These are phyloP conservation scores for Hypothenemus hampei DNA, from an alignment of 1,140 invertebrate genomes.

Conservation along the genomic window DNA sequence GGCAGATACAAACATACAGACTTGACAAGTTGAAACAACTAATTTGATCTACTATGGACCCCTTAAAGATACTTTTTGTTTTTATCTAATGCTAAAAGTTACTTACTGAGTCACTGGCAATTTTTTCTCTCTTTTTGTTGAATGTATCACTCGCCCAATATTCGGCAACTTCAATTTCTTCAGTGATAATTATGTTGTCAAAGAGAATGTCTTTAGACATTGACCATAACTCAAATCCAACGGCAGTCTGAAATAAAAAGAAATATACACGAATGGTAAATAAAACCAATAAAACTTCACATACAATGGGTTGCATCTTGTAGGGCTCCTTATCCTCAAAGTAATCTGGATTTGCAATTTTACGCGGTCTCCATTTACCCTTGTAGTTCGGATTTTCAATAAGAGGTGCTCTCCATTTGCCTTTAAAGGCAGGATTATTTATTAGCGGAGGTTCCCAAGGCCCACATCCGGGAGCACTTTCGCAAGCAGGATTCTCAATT, in stretches of 20 bases:
- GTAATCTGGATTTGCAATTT: slow-evolving; percentile 86
- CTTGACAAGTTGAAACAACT: no score
- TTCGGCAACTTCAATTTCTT: slow-evolving; percentile 72
- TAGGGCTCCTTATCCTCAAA: slow-evolving; percentile 91
- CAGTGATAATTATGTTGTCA: slow-evolving; percentile 93
- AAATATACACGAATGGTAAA: slow-evolving; percentile 2
- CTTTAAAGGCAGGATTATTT: slow-evolving; percentile 88
- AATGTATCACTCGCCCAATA: slow-evolving; percentile 82
- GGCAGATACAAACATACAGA: neutral
- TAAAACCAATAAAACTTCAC: slow-evolving; percentile 43
- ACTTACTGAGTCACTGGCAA: slow-evolving; percentile 74
- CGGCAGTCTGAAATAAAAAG: slow-evolving; percentile 60
- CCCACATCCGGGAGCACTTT: slow-evolving; percentile 81
- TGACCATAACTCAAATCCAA: slow-evolving; percentile 97
- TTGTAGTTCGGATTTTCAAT: slow-evolving; percentile 93
- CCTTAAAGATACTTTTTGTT: no score
- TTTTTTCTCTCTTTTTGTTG: slow-evolving; percentile 74
- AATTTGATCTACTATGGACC: no score
- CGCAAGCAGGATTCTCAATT: slow-evolving; percentile 74
- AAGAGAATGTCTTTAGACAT: slow-evolving; percentile 93
- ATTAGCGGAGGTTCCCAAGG: slow-evolving; percentile 81
- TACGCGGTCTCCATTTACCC: slow-evolving; percentile 87
- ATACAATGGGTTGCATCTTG: slow-evolving; percentile 88
- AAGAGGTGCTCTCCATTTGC: slow-evolving; percentile 84
- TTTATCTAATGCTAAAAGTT: no score